Evolutionary conservation across 2,888 invertebrate genomes (phyloP), one percentile per base, ranked within the genome.

Genomic region (Drosophila mimica): DNA sequence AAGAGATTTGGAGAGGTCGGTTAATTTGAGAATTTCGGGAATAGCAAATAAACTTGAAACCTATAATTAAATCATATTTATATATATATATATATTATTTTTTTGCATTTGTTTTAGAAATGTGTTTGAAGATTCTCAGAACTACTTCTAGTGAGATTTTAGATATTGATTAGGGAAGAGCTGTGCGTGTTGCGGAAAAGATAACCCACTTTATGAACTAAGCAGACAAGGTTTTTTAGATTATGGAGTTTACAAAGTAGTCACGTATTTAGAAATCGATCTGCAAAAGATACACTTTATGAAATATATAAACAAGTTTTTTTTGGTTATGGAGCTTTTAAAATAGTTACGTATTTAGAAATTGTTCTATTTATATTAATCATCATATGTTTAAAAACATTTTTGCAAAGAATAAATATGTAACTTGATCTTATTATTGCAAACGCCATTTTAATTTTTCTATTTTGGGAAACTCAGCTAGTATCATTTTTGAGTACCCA

Each of bases 1-100:
- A 46, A 46, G 46, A 46, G 25, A 46, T 46, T 46, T 25, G 46
- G 1, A 46, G 20, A 46, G 46, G 46, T 46, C 46, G 46, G 46
- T 46, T 25, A 46, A 15, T 20, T 46, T 46, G 8, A 20, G 13
- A 20, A 20, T 15, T 46, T 46, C 7, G 20, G 20, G 20, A 7
- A 20, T 46, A 7, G 2, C 25, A 20, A 46, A 46, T 46, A 20
- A 20, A 20, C 20, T 46, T 20, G 20, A 46, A 46, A 20, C 7
- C 20, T 4, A 13, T 20, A 46, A 20, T 43, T 13, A 43, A 20
- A 6, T 4, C 8, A 43, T 43, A 43, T 13, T 20, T 13, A 43
- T n/a, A 20, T 43, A 20, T 43, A 40, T 3, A 43, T 13, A 43
- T 43, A 9, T n/a, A 40, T 17, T n/a, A 9, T n/a, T 20, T 20